Evolutionary conservation across 64 coral and sea anemone genomes (phyloP).

Genomic region (Catalaphyllia jardinei): DNA sequence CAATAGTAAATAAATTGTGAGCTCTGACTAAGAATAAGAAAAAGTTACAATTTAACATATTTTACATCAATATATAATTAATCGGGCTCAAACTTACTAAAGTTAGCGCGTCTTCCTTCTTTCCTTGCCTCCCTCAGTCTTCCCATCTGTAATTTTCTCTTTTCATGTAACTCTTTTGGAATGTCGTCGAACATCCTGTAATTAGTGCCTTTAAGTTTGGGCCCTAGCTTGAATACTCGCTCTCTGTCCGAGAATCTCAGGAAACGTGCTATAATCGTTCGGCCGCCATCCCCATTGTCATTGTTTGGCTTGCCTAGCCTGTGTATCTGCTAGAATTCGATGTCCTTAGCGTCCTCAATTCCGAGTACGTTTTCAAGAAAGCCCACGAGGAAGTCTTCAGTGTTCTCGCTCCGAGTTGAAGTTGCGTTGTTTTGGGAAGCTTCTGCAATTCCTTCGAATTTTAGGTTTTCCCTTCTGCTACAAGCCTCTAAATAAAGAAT

Average conservation of each 20-base stretch:
- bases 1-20: background rate
- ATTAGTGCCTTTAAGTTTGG: too few relatives aligned
- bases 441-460: conserved; percentile 8
- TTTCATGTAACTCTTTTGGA: too few relatives aligned
- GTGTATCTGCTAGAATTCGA: background rate
- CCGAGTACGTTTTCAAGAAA: background rate
- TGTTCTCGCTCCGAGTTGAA: background rate
- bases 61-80: background rate
- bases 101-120: background rate
- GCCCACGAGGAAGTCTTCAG: background rate
- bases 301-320: background rate
- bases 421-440: background rate
- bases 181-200: too few relatives aligned
- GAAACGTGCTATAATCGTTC: too few relatives aligned
- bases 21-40: background rate
- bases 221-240: too few relatives aligned
- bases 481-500: too few relatives aligned
- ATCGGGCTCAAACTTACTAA: conserved; percentile 1
- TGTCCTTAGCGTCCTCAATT: background rate
- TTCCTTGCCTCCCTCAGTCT: background rate
- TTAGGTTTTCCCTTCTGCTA: too few relatives aligned
- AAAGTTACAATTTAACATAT: background rate
- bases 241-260: too few relatives aligned
- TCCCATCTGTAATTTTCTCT: too few relatives aligned
- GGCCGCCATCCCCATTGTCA: background rate